Conservation (phyloP, 2,113 vertebrate species). For the Mystacornis crossleyi region DNA sequence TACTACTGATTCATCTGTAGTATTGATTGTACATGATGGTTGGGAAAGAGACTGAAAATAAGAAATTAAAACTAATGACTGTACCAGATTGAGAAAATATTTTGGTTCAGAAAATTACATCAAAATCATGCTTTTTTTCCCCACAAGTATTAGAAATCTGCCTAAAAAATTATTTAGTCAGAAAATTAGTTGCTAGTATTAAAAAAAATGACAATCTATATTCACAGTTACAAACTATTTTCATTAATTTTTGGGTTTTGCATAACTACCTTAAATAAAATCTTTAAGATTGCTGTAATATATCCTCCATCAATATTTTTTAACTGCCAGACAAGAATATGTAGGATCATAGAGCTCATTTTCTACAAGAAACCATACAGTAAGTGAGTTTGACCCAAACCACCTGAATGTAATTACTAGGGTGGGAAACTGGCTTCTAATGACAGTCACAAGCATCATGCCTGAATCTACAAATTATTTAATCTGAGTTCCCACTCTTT, state of each 20-base stretch:
- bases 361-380: neutral
- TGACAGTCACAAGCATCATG: neutral
- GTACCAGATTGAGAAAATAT: neutral
- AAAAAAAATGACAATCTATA: neutral
- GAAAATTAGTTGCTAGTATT: neutral
- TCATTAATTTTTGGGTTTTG: neutral
- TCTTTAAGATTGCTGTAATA: neutral
- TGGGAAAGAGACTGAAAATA: neutral
- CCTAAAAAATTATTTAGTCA: neutral
- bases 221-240: neutral
- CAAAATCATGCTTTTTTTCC: neutral
- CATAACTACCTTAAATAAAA: neutral
- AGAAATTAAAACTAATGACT: slow-evolving; percentile 1
- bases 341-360: neutral
- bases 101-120: slow-evolving; percentile 12
- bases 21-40: neutral
- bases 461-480: neutral
- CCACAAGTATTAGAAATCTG: neutral
- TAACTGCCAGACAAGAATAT: neutral
- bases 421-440: neutral
- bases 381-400: neutral
- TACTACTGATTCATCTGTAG: neutral
- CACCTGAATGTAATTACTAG: neutral
- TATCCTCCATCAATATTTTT: neutral
- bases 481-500: neutral